These are phyloP conservation scores for Alitta virens DNA, from an alignment of 2,888 invertebrate species.

Conservation along the genomic window DNA sequence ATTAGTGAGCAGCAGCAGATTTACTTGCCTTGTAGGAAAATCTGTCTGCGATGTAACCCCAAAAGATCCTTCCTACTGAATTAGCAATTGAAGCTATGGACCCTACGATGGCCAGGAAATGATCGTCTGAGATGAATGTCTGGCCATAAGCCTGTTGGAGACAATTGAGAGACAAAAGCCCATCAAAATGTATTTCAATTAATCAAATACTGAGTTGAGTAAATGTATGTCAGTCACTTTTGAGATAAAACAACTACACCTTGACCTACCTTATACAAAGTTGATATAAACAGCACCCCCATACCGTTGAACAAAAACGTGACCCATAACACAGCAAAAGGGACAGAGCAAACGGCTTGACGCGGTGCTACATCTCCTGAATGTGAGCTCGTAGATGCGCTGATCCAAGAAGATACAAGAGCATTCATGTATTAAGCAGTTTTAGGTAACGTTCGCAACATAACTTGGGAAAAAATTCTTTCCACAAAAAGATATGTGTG, in stretches of 20 bases:
- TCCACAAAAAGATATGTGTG: too few species aligned
- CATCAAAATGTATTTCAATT: too few species aligned
- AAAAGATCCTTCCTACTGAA: conserved; percentile 57
- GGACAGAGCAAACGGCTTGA: conserved; percentile 36
- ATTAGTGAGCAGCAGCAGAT: too few species aligned
- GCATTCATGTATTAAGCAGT: too few species aligned
- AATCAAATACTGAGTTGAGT: too few species aligned
- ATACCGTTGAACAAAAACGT: conserved; percentile 51
- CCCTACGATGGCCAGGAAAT: conserved; percentile 59
- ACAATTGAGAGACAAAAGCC: too few species aligned
- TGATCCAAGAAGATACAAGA: too few species aligned
- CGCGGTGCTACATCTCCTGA: conserved; percentile 15
- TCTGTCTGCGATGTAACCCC: conserved; percentile 58
- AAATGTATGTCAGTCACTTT: too few species aligned
- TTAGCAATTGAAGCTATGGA: conserved; percentile 59
- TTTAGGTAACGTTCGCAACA: too few species aligned
- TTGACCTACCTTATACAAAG: conserved; percentile 53
- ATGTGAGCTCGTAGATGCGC: too few species aligned
- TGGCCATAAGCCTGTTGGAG: conserved; percentile 53
- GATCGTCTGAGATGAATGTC: conserved; percentile 59
- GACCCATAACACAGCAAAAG: conserved; percentile 52
- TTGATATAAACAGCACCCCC: conserved; percentile 49
- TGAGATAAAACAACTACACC: too few species aligned
- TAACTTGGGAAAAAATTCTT: too few species aligned
- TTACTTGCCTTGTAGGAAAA: conserved; percentile 53